phyloP scores from a whole-genome alignment of 23 tunicate genomes.

The Pegea sp. region DNA sequence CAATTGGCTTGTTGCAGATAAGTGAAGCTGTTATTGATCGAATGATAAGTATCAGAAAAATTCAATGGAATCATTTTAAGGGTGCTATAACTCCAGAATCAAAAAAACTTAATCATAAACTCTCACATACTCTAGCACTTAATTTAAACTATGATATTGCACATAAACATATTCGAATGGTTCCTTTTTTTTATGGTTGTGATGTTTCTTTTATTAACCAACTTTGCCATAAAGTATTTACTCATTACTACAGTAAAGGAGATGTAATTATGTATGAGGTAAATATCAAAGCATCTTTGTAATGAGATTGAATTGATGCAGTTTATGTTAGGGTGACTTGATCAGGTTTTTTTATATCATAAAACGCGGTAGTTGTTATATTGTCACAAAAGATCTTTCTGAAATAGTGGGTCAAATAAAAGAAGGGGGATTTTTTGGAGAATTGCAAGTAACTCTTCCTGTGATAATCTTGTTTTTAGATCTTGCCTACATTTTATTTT shows the following conservation, averaged over 20 bases:
- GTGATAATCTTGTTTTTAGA: no score
- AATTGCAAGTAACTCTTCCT: conserved; percentile 32
- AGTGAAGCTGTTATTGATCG: conserved; percentile 20
- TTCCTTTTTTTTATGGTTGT: conserved; percentile 54
- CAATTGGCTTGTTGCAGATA: conserved; percentile 32
- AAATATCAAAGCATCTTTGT: no score
- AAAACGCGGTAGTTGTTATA: conserved; percentile 60
- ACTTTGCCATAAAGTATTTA: conserved; percentile 39
- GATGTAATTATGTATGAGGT: conserved; percentile 73
- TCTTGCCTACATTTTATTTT: no score
- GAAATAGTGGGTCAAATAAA: conserved; percentile 30
- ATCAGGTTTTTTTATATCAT: conserved; percentile 49
- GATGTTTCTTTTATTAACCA: conserved; percentile 44
- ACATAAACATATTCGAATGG: conserved; percentile 20
- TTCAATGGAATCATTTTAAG: conserved; percentile 40
- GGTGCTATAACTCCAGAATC: conserved; percentile 62
- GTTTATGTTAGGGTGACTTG: conserved; percentile 87
- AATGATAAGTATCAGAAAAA: conserved; percentile 28
- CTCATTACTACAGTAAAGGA: conserved; percentile 49
- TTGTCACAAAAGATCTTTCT: conserved; percentile 36
- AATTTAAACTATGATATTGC: conserved; percentile 41
- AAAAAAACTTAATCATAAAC: conserved; percentile 28
- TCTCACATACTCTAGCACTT: conserved; percentile 24
- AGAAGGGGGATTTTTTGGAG: conserved; percentile 79
- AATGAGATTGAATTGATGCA: no score